These are phyloP conservation scores for Eucera pruinosa DNA, from an alignment of 2,888 invertebrate species.

Conservation along the genomic window DNA sequence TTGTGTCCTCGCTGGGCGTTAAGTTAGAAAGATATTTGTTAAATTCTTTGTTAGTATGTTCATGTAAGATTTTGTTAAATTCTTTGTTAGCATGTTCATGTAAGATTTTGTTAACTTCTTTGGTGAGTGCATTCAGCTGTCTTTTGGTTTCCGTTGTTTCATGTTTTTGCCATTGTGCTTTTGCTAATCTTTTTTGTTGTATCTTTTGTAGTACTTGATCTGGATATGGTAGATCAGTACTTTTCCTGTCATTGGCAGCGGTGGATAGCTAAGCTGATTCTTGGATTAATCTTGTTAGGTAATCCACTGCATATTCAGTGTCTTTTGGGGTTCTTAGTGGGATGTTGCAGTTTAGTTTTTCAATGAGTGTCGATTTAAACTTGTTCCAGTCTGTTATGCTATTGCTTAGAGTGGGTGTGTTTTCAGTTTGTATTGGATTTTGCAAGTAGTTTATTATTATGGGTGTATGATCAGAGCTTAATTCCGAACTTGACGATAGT, in stretches of 20 bases:
- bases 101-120: slow-evolving; percentile 3
- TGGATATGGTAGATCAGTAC: neutral
- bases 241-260: neutral
- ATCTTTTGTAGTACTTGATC: slow-evolving; percentile 2
- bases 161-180: slow-evolving; percentile 12
- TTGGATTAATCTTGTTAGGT: slow-evolving; percentile 11
- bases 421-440: neutral
- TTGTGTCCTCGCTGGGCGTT: neutral
- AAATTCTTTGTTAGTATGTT: neutral
- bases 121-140: no score
- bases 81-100: neutral
- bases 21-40: neutral
- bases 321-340: neutral
- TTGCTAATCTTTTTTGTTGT: slow-evolving; percentile 10
- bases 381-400: neutral
- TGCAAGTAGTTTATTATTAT: neutral
- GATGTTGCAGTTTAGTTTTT: no score
- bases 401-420: neutral
- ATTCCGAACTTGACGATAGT: no score
- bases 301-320: slow-evolving; percentile 1
- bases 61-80: neutral
- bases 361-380: neutral
- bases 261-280: slow-evolving; percentile 9
- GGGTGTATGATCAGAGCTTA: no score
- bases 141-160: slow-evolving; percentile 10